Evolutionary conservation across 2,113 vertebrate species (phyloP), one percentile per base, ranked within the genome.

Genomic region (Dryoscopus gambensis): DNA sequence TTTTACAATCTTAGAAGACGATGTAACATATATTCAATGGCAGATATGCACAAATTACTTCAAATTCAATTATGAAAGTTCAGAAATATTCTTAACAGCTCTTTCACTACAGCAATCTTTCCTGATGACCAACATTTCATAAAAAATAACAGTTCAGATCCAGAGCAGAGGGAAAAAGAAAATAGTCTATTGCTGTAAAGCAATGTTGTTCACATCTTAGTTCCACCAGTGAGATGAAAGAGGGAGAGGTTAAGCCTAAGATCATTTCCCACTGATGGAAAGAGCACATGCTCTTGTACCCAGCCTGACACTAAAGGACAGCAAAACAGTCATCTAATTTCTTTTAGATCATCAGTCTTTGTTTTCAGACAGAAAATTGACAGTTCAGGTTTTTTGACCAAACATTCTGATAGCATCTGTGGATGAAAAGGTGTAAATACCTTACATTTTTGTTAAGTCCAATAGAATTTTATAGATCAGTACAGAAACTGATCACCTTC

Each of bases 1-100:
- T 20, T 13, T 68, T 50, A 71, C 13, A n/a, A 22, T 46, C 35
- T 53, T 60, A 44, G 62, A 65, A n/a, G n/a, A 59, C 15, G 3
- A 59, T 24, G 18, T 11, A 64, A 27, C 0, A 0, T 35, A 40
- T 30, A 79, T 64, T 53, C 56, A 76, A 46, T 5, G 5, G 39
- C 62, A 75, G 35, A 67, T 63, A 68, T 1, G 11, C 19, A 14
- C 35, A 93, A 78, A 71, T 55, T 30, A 24, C 37, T 91, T 65
- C 53, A 65, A 79, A 71, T 37, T 18, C n/a, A 65, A 47, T 55
- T 67, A 59, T 5, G 2, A 67, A 63, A 80, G 23, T 15, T 33
- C 59, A 77, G 31, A 73, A 92, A 65, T n/a, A 84, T 37, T 93
- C n/a, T 9, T 16, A 90, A 52, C 17, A 64, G 25, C 5, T 82